Evolutionary conservation across 2,888 invertebrate species (phyloP).

Genomic region (Eretmocerus hayati): DNA sequence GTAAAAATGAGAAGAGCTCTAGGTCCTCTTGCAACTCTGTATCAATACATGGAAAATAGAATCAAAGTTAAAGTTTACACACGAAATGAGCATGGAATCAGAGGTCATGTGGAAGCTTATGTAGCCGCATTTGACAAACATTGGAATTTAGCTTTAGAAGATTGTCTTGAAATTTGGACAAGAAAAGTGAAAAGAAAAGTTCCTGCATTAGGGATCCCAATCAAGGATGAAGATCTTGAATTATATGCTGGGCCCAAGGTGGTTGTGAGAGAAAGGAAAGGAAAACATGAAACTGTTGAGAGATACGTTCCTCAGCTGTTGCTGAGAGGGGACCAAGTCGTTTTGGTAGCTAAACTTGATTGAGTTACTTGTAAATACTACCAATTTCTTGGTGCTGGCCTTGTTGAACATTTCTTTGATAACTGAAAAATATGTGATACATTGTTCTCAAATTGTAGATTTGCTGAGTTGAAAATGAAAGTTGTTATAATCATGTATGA

Average conservation of each 20-base stretch:
- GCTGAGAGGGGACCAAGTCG: conserved; percentile 72
- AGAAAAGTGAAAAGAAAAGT: conserved; percentile 57
- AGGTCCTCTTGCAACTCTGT: conserved; percentile 61
- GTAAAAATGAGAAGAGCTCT: conserved; percentile 49
- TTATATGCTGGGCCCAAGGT: conserved; percentile 29
- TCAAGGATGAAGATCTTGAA: neutral
- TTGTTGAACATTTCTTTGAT: too few species aligned
- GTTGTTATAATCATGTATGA: too few species aligned
- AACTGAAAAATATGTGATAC: too few species aligned
- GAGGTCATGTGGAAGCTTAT: conserved; percentile 73
- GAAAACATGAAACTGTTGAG: conserved; percentile 60
- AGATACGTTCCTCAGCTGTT: conserved; percentile 63
- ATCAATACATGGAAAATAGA: conserved; percentile 55
- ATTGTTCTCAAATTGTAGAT: too few species aligned
- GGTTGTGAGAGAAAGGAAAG: conserved; percentile 53
- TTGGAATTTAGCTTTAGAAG: conserved; percentile 81
- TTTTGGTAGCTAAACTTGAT: conserved; percentile 49
- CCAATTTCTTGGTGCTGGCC: too few species aligned
- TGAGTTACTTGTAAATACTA: too few species aligned
- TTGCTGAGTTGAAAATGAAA: too few species aligned
- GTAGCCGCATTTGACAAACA: conserved; percentile 87
- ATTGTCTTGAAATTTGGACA: conserved; percentile 77
- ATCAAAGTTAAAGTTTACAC: conserved; percentile 66
- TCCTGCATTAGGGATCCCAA: conserved; percentile 54
- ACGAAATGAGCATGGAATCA: conserved; percentile 61